Evolutionary conservation across 2,888 invertebrate species (phyloP).

Genomic region (Corbicula japonica): DNA sequence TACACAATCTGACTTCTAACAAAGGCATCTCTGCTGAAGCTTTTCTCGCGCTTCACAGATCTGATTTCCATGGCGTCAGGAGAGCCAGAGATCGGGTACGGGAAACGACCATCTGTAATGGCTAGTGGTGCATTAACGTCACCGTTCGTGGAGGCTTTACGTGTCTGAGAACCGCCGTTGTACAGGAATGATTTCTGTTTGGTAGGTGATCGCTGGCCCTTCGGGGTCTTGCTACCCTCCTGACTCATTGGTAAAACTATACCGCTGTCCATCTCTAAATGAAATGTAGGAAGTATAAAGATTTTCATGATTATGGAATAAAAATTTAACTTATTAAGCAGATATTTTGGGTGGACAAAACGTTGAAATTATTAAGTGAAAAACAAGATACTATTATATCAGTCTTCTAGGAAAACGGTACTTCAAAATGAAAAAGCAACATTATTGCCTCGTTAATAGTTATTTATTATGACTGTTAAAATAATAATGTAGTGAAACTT

Average conservation of each 20-base stretch:
- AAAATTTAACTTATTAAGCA: no score
- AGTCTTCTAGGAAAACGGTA: no score
- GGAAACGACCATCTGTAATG: slow-evolving; percentile 29
- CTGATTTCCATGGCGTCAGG: slow-evolving; percentile 11
- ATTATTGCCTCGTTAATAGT: no score
- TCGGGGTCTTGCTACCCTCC: slow-evolving; percentile 28
- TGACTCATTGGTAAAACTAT: slow-evolving; percentile 42
- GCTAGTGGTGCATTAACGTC: slow-evolving; percentile 27
- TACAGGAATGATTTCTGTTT: slow-evolving; percentile 23
- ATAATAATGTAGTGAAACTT: no score
- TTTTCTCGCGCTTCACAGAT: slow-evolving; percentile 5
- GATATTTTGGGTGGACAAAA: no score
- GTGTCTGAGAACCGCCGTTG: slow-evolving; percentile 18
- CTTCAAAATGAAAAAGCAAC: no score
- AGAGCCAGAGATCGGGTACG: not conserved
- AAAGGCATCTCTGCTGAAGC: slow-evolving; percentile 11
- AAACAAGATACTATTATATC: no score
- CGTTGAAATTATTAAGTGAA: no score
- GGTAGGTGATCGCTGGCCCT: slow-evolving; percentile 7
- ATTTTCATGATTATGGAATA: not conserved
- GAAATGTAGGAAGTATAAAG: not conserved
- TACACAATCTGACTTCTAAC: slow-evolving; percentile 9
- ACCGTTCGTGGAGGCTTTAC: slow-evolving; percentile 31
- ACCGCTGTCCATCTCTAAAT: slow-evolving; percentile 53
- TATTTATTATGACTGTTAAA: no score